phyloP scores from a whole-genome alignment of 2,113 vertebrate species.

The Phalacrocorax brasilianus region DNA sequence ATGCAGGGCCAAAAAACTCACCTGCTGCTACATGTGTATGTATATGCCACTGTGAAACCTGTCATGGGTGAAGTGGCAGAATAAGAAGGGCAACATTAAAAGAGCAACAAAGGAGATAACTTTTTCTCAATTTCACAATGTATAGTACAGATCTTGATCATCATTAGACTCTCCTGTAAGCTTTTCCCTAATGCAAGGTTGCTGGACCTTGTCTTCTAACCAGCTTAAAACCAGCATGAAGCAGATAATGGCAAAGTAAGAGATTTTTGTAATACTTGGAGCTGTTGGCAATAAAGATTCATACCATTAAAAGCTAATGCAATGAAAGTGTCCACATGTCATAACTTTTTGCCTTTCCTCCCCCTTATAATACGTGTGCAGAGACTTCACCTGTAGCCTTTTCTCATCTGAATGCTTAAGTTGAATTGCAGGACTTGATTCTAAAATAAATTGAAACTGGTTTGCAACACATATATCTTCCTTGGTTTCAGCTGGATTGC shows the following conservation, averaged over 20 bases:
- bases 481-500: neutral
- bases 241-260: neutral
- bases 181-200: neutral
- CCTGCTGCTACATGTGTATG: neutral
- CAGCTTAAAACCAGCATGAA: neutral
- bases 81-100: neutral
- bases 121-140: neutral
- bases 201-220: neutral
- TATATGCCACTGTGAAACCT: neutral
- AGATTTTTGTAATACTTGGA: neutral
- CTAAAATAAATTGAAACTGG: neutral
- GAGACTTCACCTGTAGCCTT: neutral
- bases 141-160: neutral
- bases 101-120: neutral
- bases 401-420: neutral
- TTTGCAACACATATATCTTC: neutral
- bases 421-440: neutral
- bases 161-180: neutral
- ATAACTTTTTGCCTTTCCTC: neutral
- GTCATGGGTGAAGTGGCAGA: neutral
- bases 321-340: neutral
- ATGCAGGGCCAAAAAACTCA: neutral
- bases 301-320: neutral
- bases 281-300: neutral
- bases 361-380: neutral